Percentiles rank a stretch among this genome's conserved stretches.
phyloP scores from a whole-genome alignment of 2,888 invertebrate species.

The Pristionchus mayeri region DNA sequence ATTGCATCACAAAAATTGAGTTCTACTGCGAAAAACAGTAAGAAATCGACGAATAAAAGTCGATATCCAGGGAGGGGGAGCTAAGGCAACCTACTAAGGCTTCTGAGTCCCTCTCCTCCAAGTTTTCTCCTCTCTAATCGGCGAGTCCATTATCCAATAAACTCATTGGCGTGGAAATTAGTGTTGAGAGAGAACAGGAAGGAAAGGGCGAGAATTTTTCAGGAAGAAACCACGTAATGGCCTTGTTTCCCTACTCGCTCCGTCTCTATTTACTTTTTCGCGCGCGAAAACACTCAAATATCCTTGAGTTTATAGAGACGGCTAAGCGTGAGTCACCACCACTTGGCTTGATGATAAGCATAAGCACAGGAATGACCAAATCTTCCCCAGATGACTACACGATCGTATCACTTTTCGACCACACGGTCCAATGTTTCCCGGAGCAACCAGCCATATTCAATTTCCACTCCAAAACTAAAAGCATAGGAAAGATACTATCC shows the following conservation, averaged over 20 bases:
- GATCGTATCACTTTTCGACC: no score
- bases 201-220: not conserved
- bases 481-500: no score
- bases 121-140: not conserved
- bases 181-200: not conserved
- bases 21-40: not conserved
- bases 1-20: not conserved
- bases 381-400: no score
- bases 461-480: no score
- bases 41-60: not conserved
- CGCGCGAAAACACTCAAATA: constrained; percentile 7
- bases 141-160: constrained; percentile 30
- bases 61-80: not conserved
- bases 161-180: constrained; percentile 29
- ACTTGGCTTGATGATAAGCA: no score
- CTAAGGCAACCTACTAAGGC: not conserved
- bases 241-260: not conserved
- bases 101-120: not conserved
- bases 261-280: not conserved
- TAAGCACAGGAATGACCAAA: no score
- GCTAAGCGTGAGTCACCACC: no score
- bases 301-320: not conserved
- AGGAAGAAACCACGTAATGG: not conserved
- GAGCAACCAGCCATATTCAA: no score
- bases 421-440: no score